phyloP scores from a whole-genome alignment of 2,888 invertebrate genomes.

The Argyresthia albistria region DNA sequence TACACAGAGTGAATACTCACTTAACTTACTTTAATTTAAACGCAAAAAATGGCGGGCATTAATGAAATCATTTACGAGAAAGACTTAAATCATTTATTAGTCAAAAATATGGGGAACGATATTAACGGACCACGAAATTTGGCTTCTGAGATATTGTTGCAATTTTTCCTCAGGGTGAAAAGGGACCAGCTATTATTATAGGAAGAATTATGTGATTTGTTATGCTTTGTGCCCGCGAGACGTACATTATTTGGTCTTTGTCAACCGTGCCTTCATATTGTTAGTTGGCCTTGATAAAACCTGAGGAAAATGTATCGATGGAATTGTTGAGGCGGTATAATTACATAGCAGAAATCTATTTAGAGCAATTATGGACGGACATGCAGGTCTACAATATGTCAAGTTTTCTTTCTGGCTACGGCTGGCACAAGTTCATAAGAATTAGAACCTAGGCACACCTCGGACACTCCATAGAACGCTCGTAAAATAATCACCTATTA shows the following conservation, averaged over 20 bases:
- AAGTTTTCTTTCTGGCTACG: too few relatives aligned
- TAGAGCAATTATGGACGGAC: too few relatives aligned
- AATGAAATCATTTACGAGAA: slow-evolving; percentile 3
- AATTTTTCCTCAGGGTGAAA: slow-evolving; percentile 30
- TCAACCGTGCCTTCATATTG: slow-evolving; percentile 1
- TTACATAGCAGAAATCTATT: too few relatives aligned
- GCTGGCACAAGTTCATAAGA: too few relatives aligned
- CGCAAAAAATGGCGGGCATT: not conserved
- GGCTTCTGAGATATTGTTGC: slow-evolving; percentile 28
- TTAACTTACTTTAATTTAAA: not conserved
- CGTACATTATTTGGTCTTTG: slow-evolving; percentile 4
- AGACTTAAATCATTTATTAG: slow-evolving; percentile 15
- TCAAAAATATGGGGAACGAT: slow-evolving; percentile 16
- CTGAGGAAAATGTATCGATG: too few relatives aligned
- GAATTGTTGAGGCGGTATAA: too few relatives aligned
- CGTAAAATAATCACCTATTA: too few relatives aligned
- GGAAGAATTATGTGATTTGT: slow-evolving; percentile 40
- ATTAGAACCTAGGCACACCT: too few relatives aligned
- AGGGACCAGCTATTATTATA: slow-evolving; percentile 25
- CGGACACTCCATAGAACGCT: too few relatives aligned
- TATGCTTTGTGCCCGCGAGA: slow-evolving; percentile 27
- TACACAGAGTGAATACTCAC: too few relatives aligned
- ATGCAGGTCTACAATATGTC: too few relatives aligned
- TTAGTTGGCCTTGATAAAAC: too few relatives aligned
- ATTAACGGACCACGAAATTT: slow-evolving; percentile 23